A percentile compares a stretch with the other conserved stretches of the same genome.
phyloP scores from a whole-genome alignment of 2,113 vertebrate genomes.

The Oophaga pumilio region DNA sequence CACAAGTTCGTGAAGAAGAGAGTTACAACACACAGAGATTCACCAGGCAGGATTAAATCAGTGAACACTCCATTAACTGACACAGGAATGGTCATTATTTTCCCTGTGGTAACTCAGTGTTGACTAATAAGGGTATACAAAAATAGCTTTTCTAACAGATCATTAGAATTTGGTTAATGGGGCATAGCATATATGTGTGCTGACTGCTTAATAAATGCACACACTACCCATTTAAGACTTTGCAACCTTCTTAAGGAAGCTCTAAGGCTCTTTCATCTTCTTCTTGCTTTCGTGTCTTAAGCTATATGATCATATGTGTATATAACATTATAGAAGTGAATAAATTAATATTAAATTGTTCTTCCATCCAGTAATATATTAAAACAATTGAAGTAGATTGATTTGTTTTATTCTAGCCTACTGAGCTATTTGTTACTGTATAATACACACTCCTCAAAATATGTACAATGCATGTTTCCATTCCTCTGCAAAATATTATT shows the following conservation, averaged over 20 bases:
- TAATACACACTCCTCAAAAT: not conserved
- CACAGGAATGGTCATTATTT: constrained; percentile 42
- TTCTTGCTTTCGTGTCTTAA: not conserved
- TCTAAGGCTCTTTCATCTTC: not conserved
- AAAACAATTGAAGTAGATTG: too few relatives aligned
- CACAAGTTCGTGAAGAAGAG: not conserved
- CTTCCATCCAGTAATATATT: too few relatives aligned
- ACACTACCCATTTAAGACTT: not conserved
- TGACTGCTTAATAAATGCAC: constrained; percentile 26
- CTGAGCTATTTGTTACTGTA: too few relatives aligned
- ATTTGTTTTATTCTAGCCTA: too few relatives aligned
- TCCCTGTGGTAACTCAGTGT: constrained; percentile 32
- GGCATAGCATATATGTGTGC: constrained; percentile 35
- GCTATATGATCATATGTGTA: not conserved
- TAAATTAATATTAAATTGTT: too few relatives aligned
- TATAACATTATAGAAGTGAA: not conserved
- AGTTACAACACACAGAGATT: constrained; percentile 19
- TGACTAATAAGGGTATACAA: constrained; percentile 37
- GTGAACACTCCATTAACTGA: constrained; percentile 38
- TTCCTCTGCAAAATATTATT: not conserved
- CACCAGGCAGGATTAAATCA: constrained; percentile 28
- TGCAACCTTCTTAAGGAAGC: not conserved
- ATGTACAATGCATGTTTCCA: not conserved
- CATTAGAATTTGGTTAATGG: constrained; percentile 37
- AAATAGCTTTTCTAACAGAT: constrained; percentile 42